Evolutionary conservation across 2,888 invertebrate species (phyloP), one percentile per base, ranked within the genome.

Genomic region (Andricus curvator): DNA sequence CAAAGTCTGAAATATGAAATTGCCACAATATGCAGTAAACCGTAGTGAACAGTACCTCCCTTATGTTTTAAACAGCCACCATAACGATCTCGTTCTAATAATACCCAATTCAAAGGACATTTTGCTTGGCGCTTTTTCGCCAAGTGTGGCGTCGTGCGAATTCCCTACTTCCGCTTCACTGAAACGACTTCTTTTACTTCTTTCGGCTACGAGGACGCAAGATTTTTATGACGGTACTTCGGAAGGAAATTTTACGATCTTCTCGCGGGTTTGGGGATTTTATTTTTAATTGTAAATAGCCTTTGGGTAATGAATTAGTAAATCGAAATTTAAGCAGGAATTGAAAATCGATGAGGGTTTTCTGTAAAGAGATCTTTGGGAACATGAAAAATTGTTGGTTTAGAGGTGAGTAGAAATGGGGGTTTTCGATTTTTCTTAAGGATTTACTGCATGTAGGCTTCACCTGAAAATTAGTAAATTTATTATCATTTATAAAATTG

Each of bases 21-120:
- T 87, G 85, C 86, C 82, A 86, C 87, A 87, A 87, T 87, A 87
- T 87, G 86, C 87, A 87, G 87, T 86, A 87, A 86, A 87, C 84
- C 84, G 84, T 81, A 82, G 80, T 78, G 82, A 79, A 79, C 83
- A 84, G 85, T 84, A 82, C 81, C 81, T 56, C 80, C 81, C 83
- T 86, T 83, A 81, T 83, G 82, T 82, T 85, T 77, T 68, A 77
- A 82, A 81, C 79, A 78, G 82, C 81, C 80, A 78, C 70, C 80
- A 74, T 74, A 74, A 74, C 56, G 74, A 74, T 74, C 74, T 74
- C 74, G 56, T 74, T 74, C 33, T 85, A 87, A 85, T 87, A 83
- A 87, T 83, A 83, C 81, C 68, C 81, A 78, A 84, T 83, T 86
- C 84, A 82, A 74, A 74, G 74, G 56, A 74, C 56, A 74, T 74